Evolutionary conservation across 2,888 invertebrate species (phyloP), one percentile per base, ranked within the genome.

Genomic region (Atherix ibis): DNA sequence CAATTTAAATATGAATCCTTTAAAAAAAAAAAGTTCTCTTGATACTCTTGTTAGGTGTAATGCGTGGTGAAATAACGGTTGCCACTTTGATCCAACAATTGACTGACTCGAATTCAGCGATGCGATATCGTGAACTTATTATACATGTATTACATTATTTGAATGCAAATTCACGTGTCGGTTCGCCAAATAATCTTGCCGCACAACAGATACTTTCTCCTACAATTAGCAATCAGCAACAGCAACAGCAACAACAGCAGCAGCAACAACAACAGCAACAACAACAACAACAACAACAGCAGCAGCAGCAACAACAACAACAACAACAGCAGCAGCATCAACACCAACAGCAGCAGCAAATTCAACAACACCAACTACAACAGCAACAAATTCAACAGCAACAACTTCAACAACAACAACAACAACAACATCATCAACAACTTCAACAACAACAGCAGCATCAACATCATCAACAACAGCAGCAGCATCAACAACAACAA

Each of bases 81-180:
- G 75, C 76, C 49, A 74, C 80, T 50, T 59, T 84, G 45, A 72
- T 81, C 54, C 79, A 81, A 53, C 83, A 84, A 54, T 64, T 83
- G 35, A 67, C 67, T 48, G 81, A 81, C 60, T 76, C 77, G 3
- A 76, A 74, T 10, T 66, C 77, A 59, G 78, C 78, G 51, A 73
- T 71, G 46, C 71, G 78, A 10, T 78, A 81, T 49, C 70, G 78
- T 25, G 81, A 81, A 46, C 67, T 79, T 47, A 64, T 81, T 43
- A 64, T 71, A 40, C 71, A 73, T 40, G 76, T 80, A 37, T 58
- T 81, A 38, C 36, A 35, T 18, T 35, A 36, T 24, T 31, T 36
- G 6, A 34, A 38, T 25, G n/a, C n/a, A n/a, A n/a, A n/a, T n/a
- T n/a, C n/a, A n/a, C n/a, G n/a, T n/a, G n/a, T n/a, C n/a, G n/a